Conservation (phyloP, 2,888 invertebrate genomes). For the Phytoseiulus persimilis region DNA sequence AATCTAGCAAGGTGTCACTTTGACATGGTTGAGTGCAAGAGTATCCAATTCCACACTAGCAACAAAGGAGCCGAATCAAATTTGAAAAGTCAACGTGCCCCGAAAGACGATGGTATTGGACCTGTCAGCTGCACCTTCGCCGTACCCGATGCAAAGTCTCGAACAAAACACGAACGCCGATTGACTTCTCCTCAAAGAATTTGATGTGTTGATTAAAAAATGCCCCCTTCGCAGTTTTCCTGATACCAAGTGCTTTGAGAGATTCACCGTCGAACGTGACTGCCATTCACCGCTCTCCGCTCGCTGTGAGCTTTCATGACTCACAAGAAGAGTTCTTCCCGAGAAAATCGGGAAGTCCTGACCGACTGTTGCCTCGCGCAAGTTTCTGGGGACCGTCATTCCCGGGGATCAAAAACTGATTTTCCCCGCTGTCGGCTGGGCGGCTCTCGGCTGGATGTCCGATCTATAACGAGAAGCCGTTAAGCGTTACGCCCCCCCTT, state of each 20-base stretch:
- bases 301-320: not conserved
- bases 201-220: not conserved
- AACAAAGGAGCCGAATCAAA: not conserved
- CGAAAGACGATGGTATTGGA: not conserved
- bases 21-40: not conserved
- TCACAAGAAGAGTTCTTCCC: not conserved
- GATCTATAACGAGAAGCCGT: not conserved
- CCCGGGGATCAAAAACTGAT: not conserved
- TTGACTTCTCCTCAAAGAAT: not conserved
- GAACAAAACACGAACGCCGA: not conserved
- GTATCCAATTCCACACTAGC: not conserved
- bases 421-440: not conserved
- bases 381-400: not conserved
- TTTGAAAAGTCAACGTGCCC: not conserved
- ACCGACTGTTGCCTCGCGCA: no score
- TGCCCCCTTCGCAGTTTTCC: not conserved
- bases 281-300: not conserved
- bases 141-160: not conserved
- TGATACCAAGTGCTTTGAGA: not conserved
- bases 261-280: not conserved
- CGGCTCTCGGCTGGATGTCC: not conserved
- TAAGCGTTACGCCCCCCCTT: not conserved
- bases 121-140: not conserved
- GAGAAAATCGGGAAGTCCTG: not conserved
- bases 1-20: not conserved